These are phyloP conservation scores for Leptopterna dolabrata DNA, from an alignment of 2,888 invertebrate species.

Conservation along the genomic window DNA sequence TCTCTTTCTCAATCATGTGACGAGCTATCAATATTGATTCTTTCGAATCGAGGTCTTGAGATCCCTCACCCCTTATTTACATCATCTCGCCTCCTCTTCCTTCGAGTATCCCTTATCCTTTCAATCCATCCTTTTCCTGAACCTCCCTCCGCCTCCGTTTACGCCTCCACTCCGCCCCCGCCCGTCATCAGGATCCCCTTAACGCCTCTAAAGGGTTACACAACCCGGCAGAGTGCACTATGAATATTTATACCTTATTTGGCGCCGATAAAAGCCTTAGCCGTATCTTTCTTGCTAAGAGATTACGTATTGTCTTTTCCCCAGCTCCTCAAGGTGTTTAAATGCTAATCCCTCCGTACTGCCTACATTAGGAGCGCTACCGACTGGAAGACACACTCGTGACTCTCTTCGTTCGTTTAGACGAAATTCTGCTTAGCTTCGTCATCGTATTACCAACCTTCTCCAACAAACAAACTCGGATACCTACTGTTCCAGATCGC, in stretches of 20 bases:
- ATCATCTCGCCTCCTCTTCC: background rate
- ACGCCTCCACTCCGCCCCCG: background rate
- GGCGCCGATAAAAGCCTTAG: conserved; percentile 59
- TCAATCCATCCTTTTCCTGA: conserved; percentile 26
- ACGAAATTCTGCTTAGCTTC: background rate
- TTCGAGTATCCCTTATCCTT: conserved; percentile 34
- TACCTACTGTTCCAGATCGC: no score
- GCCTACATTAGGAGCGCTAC: conserved; percentile 39
- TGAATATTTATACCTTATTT: conserved; percentile 63
- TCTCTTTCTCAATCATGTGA: background rate
- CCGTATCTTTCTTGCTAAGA: conserved; percentile 58
- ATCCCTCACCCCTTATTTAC: background rate
- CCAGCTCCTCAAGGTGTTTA: conserved; percentile 53
- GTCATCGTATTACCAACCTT: background rate
- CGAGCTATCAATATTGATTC: background rate
- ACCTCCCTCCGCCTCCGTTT: background rate
- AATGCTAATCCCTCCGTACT: conserved; percentile 52
- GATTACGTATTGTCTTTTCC: conserved; percentile 59
- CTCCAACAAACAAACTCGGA: background rate
- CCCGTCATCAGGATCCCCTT: conserved; percentile 24
- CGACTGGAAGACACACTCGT: conserved; percentile 38
- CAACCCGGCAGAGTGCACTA: conserved; percentile 57
- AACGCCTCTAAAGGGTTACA: conserved; percentile 53
- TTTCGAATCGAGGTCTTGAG: background rate
- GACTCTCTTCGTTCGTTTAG: background rate